These are phyloP conservation scores for Volucella bombylans DNA, from an alignment of 2,888 invertebrate genomes.

Conservation along the genomic window DNA sequence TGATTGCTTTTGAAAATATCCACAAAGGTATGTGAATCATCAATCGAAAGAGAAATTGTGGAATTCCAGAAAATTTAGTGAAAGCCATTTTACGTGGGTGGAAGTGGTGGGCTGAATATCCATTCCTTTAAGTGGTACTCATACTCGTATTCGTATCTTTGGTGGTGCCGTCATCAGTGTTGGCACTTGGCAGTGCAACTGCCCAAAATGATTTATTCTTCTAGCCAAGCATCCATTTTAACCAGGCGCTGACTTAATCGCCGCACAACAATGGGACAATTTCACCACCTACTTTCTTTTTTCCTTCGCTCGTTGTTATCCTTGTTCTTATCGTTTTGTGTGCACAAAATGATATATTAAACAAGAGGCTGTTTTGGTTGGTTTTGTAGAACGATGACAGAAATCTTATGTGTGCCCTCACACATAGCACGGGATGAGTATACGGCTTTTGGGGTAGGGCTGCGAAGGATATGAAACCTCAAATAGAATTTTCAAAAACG, in stretches of 20 bases:
- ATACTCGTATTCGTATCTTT: background rate
- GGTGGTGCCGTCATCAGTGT: background rate
- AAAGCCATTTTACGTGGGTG: constrained; percentile 9
- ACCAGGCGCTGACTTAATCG: constrained; percentile 71
- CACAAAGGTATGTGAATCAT: constrained; percentile 64
- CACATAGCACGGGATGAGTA: constrained; percentile 33
- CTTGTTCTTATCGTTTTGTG: constrained; percentile 68
- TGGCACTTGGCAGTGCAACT: constrained; percentile 52
- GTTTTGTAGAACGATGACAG: constrained; percentile 66
- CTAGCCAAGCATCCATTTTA: constrained; percentile 58
- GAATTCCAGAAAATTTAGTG: constrained; percentile 42
- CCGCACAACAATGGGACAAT: constrained; percentile 71
- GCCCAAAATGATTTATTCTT: constrained; percentile 70
- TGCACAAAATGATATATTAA: constrained; percentile 71
- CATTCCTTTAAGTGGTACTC: constrained; percentile 48
- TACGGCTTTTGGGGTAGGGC: background rate
- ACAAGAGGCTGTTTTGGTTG: constrained; percentile 62
- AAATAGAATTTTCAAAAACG: constrained; percentile 50
- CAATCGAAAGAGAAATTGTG: constrained; percentile 58
- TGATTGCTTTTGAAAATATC: constrained; percentile 59
- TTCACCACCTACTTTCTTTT: constrained; percentile 55
- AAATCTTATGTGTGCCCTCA: constrained; percentile 68
- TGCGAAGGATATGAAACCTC: background rate
- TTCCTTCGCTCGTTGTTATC: constrained; percentile 56
- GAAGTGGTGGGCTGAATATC: constrained; percentile 18